phyloP scores from a whole-genome alignment of 2,888 invertebrate genomes.

The Clanis bilineata region DNA sequence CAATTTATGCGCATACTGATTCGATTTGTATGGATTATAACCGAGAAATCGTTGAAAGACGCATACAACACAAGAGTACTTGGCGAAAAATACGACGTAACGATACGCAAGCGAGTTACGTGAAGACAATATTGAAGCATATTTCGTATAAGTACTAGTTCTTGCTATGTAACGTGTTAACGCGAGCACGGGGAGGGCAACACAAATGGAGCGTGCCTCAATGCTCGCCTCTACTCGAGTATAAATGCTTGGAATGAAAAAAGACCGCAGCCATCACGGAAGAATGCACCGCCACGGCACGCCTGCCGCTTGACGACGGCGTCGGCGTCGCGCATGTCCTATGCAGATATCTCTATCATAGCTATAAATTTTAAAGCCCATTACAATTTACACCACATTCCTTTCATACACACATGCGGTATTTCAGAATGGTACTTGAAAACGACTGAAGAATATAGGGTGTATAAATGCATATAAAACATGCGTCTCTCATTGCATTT shows the following conservation, averaged over 20 bases:
- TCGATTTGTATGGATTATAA: conserved; percentile 17
- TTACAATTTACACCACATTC: conserved; percentile 15
- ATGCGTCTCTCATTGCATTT: conserved; percentile 1
- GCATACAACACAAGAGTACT: not conserved
- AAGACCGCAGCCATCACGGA: conserved; percentile 63
- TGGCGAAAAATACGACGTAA: not conserved
- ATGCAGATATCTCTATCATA: conserved; percentile 27
- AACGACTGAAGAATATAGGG: conserved; percentile 5
- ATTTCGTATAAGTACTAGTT: no score
- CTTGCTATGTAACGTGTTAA: conserved; percentile 39
- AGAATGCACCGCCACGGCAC: conserved; percentile 45
- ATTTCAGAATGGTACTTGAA: not conserved
- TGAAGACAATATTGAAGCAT: conserved; percentile 26
- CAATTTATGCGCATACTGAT: conserved; percentile 15
- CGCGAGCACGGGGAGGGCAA: conserved; percentile 47
- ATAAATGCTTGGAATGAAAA: conserved; percentile 62
- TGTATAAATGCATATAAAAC: conserved; percentile 6
- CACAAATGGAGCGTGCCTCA: conserved; percentile 66
- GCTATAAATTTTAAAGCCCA: conserved; percentile 21
- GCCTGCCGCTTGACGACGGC: conserved; percentile 29
- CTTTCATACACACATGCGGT: not conserved
- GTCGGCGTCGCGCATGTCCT: conserved; percentile 21
- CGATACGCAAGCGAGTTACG: not conserved
- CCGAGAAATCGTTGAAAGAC: not conserved
- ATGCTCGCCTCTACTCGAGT: conserved; percentile 58